Evolutionary conservation across 2,888 invertebrate species (phyloP).

Genomic region (Nipponacmea schrenckii): DNA sequence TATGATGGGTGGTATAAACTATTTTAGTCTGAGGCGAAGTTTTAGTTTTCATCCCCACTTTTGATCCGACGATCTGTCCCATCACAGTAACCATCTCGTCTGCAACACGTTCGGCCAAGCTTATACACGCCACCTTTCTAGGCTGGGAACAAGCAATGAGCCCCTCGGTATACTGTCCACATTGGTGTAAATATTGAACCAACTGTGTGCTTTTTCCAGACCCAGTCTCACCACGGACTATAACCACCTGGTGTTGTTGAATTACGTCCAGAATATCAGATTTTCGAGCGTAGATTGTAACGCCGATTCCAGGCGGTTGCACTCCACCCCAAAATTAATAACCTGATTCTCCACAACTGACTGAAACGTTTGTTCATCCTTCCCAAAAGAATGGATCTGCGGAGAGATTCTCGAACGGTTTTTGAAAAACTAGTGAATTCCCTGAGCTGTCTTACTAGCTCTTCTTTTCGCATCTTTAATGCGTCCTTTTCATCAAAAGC

Average conservation of each 20-base stretch:
- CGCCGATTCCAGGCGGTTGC: constrained; percentile 40
- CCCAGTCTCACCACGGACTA: constrained; percentile 67
- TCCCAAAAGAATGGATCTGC: constrained; percentile 22
- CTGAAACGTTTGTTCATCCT: too few relatives aligned
- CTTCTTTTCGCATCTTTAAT: too few relatives aligned
- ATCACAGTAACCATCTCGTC: constrained; percentile 55
- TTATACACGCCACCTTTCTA: constrained; percentile 65
- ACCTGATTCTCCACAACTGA: too few relatives aligned
- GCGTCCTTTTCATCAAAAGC: too few relatives aligned
- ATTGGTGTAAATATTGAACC: constrained; percentile 62
- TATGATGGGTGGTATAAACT: constrained; percentile 64
- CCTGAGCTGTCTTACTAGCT: too few relatives aligned
- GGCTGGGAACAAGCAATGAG: constrained; percentile 67
- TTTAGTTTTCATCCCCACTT: constrained; percentile 50
- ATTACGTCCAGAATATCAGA: constrained; percentile 50
- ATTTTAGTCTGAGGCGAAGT: constrained; percentile 51
- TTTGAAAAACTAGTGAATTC: too few relatives aligned
- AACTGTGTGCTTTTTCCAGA: too few relatives aligned
- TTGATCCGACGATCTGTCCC: constrained; percentile 59
- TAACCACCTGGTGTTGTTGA: constrained; percentile 50
- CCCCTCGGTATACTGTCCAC: constrained; percentile 45
- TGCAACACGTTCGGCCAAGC: constrained; percentile 62
- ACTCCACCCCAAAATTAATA: constrained; percentile 46
- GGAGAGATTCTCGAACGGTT: too few relatives aligned
- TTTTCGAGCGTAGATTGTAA: constrained; percentile 60